Evolutionary conservation across 2,888 invertebrate genomes (phyloP), one percentile per base, ranked within the genome.

Genomic region (Drosophila kambysellisi): DNA sequence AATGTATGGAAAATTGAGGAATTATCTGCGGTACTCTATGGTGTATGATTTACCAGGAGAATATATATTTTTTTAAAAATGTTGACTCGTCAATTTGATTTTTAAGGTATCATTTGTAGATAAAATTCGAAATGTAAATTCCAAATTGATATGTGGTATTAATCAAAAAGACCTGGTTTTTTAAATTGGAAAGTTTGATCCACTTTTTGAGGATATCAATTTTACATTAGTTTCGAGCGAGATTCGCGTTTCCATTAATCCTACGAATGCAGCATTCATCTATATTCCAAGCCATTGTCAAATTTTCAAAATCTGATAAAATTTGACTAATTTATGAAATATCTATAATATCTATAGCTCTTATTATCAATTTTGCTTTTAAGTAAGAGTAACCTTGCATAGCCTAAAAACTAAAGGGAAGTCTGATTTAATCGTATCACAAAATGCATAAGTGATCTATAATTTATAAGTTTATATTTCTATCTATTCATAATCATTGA

Each of bases 401-500:
- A 20, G 20, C 6, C 3, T 20, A 5, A 11, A 20, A 43, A 20
- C 43, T 5, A 20, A 20, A 43, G 20, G 2, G 43, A 43, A 43
- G 6, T 43, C 5, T 1, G 11, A 41, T 20, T 11, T 5, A 11
- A 43, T 43, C 11, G 20, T 20, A 4, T 4, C 25, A 46, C 20
- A 25, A 15, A 25, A 29, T 33, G 43, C 2, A 20, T 20, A 12
- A 43, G 11, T 12, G 20, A 33, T 20, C 57, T 12, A 33, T 8
- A 46, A 46, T 15, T 46, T 25, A 8, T 15, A 46, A 12, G 46
- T 25, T 25, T 46, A 0, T n/a, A 15, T 25, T 32, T 53, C 6
- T 20, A 33, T 32, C 17, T 20, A 11, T 51, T 43, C 33, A 32
- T 29, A 66, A 66, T 61, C 56, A 53, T 15, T 43, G 51, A 54